phyloP scores from a whole-genome alignment of 1,140 invertebrate genomes.

The Piezodorus guildinii region DNA sequence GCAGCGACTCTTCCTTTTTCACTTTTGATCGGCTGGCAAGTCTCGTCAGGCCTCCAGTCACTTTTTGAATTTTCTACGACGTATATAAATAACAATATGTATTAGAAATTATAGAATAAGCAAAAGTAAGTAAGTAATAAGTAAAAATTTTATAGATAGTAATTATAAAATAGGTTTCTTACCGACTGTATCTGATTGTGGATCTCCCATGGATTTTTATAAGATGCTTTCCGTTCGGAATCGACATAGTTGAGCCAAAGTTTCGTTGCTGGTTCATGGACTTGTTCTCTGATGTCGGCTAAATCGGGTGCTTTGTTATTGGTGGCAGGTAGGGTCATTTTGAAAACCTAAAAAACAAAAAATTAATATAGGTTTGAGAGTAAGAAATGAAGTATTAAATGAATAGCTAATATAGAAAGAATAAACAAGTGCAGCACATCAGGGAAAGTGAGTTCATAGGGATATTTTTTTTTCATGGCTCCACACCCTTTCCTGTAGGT shows the following conservation, averaged over 20 bases:
- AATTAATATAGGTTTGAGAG: too few species aligned
- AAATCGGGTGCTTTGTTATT: conserved; percentile 73
- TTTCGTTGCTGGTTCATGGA: conserved; percentile 73
- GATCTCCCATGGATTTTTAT: conserved; percentile 76
- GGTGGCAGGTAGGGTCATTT: conserved; percentile 62
- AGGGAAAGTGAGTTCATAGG: too few species aligned
- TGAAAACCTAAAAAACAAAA: conserved; percentile 51
- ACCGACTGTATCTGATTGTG: conserved; percentile 88
- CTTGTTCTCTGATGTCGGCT: conserved; percentile 60
- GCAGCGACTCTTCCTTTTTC: conserved; percentile 49
- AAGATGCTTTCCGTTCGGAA: conserved; percentile 71
- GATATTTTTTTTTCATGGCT: too few species aligned
- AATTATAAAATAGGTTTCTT: conserved; percentile 29
- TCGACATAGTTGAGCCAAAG: conserved; percentile 88
- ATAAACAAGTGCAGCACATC: too few species aligned
- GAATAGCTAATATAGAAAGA: too few species aligned
- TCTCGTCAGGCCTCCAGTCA: conserved; percentile 80
- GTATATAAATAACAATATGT: too few species aligned
- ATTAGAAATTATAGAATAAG: background rate
- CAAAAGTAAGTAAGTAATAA: background rate
- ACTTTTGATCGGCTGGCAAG: conserved; percentile 79
- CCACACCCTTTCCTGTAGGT: too few species aligned
- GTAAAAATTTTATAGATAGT: conserved; percentile 9
- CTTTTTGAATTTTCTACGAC: conserved; percentile 78
- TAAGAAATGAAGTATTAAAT: too few species aligned